Percentiles rank a stretch among this genome's conserved stretches.
Evolutionary conservation across 2,888 invertebrate species (phyloP).

Genomic region (Euspilapteryx auroguttella): DNA sequence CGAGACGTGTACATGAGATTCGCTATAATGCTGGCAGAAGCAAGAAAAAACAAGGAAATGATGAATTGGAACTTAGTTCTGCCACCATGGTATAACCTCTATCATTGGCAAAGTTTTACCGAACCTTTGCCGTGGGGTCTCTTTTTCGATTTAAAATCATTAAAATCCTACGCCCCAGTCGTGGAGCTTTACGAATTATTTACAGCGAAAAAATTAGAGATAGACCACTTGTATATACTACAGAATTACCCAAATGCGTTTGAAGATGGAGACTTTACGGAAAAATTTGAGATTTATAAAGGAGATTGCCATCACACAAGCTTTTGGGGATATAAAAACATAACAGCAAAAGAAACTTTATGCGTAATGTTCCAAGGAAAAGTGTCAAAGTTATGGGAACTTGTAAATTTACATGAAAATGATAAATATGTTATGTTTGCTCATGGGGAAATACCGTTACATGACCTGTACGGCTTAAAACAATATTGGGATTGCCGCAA

Average conservation of each 20-base stretch:
- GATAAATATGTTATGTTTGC: conserved; percentile 67
- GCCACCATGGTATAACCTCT: conserved; percentile 89
- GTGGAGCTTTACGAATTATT: conserved; percentile 85
- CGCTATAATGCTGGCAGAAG: conserved; percentile 76
- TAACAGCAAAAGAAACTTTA: conserved; percentile 64
- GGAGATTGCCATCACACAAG: conserved; percentile 44
- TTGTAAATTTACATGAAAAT: conserved; percentile 46
- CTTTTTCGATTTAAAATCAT: conserved; percentile 83
- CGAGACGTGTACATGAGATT: conserved; percentile 95
- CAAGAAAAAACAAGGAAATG: conserved; percentile 53
- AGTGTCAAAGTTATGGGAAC: conserved; percentile 62
- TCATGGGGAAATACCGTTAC: conserved; percentile 85
- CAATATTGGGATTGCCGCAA: conserved; percentile 85
- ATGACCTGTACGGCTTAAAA: conserved; percentile 81
- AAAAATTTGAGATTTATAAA: conserved; percentile 71
- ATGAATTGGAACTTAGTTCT: conserved; percentile 71
- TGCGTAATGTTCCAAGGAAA: conserved; percentile 88
- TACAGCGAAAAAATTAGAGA: conserved; percentile 24
- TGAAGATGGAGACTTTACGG: conserved; percentile 76
- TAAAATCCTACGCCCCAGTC: conserved; percentile 80
- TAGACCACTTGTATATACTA: conserved; percentile 80
- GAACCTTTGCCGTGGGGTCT: conserved; percentile 73
- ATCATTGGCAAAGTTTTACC: conserved; percentile 80
- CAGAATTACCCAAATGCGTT: conserved; percentile 88
- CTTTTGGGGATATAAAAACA: conserved; percentile 74